These are phyloP conservation scores for Tringa solitaria DNA, from an alignment of 2,113 vertebrate species.

Conservation along the genomic window DNA sequence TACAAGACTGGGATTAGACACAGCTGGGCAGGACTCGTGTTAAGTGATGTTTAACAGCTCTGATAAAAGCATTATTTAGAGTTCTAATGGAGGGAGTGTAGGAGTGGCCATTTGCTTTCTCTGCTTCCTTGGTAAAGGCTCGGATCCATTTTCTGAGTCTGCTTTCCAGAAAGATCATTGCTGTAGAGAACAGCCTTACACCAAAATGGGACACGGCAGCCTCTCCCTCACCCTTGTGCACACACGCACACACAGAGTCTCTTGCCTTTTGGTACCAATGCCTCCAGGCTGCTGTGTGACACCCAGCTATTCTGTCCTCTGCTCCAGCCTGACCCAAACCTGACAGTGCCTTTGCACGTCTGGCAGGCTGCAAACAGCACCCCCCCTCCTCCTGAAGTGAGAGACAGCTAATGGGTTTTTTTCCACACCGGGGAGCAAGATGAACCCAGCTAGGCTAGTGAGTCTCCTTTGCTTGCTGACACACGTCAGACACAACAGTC, in stretches of 20 bases:
- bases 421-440: constrained; percentile 16
- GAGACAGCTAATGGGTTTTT: constrained; percentile 40
- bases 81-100: neutral
- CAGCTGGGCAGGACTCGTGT: neutral
- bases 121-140: neutral
- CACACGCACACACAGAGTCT: neutral
- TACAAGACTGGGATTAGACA: neutral
- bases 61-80: neutral
- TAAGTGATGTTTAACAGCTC: neutral
- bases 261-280: neutral
- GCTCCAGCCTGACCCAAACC: constrained; percentile 22
- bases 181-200: neutral
- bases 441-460: neutral
- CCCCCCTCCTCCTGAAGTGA: constrained; percentile 33
- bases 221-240: neutral
- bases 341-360: constrained; percentile 24
- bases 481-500: constrained; percentile 40
- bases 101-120: neutral
- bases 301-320: neutral
- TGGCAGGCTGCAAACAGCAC: neutral
- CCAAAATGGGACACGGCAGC: neutral
- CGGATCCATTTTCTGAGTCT: neutral
- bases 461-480: constrained; percentile 16
- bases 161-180: constrained; percentile 1
- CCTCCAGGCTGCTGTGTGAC: constrained; percentile 16